Evolutionary conservation across 2,888 invertebrate species (phyloP), one percentile per base, ranked within the genome.

Genomic region (Drosophila testacea): DNA sequence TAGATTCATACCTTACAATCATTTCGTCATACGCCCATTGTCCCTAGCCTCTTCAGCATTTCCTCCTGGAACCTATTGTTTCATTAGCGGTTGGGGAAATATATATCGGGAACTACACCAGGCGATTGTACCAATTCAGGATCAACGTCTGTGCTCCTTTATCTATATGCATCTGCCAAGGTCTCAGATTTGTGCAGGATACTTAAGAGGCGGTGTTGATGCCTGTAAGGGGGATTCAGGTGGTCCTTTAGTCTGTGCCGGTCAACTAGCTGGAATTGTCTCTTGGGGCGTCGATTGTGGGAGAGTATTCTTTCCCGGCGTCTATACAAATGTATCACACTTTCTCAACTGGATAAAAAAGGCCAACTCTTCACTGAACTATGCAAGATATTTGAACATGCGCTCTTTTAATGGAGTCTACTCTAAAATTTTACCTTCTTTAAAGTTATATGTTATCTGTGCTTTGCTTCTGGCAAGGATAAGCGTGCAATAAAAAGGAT

Each of bases 141-240:
- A 36, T 30, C 52, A 50, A n/a, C 11, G 27, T 4, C 27, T 76
- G 0, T 83, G 83, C 61, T n/a, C 36, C 1, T 38, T 64, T 6
- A 70, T 85, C 36, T 83, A 83, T 27, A 10, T 27, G 4, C 13
- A 46, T n/a, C 3, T 79, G 13, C 83, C 86, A 0, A 5, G 2
- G 0, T 56, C 86, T 0, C 83, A 83, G 52, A 16, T 83, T 5
- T 83, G 83, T 16, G 83, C 83, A 22, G 83, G 83, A n/a, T 83
- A 71, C 46, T 6, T 83, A 30, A 54, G 41, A 9, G 86, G 83
- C 7, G 83, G 83, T n/a, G 69, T 79, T 13, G 83, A 83, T 62
- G 77, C 77, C 27, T 77, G 77, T 27, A 48, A 16, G 6, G 77
- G 77, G 0, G 77, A 77, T 32, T 77, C 77, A 0, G 77, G 77